phyloP scores from a whole-genome alignment of 1,140 invertebrate genomes.

The Heliconius eleuchia region DNA sequence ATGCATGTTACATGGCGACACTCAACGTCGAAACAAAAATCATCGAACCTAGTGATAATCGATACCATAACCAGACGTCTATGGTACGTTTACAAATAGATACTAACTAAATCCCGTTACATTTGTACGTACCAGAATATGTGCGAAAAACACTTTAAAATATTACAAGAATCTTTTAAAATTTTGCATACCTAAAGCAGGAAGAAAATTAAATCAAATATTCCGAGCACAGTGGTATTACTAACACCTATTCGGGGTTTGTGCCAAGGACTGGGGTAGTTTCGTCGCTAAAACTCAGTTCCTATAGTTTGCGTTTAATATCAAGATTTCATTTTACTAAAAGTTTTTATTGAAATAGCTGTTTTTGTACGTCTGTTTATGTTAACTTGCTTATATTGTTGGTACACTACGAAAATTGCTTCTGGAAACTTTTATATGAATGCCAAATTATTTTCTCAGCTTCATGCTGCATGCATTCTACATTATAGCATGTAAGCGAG shows the following conservation, averaged over 20 bases:
- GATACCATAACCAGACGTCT: too few relatives aligned
- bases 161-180: not conserved
- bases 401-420: not conserved
- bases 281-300: conserved; percentile 1
- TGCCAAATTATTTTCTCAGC: too few relatives aligned
- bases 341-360: not conserved
- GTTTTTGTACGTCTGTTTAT: conserved; percentile 1
- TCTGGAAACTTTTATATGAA: too few relatives aligned
- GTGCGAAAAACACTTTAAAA: not conserved
- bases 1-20: too few relatives aligned
- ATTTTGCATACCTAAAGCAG: not conserved
- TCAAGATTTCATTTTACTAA: conserved; percentile 14
- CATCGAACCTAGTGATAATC: too few relatives aligned
- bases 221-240: not conserved
- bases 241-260: conserved; percentile 8
- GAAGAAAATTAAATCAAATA: conserved; percentile 14
- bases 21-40: too few relatives aligned
- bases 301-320: not conserved
- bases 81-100: too few relatives aligned
- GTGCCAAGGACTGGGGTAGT: not conserved
- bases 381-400: not conserved
- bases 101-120: too few relatives aligned
- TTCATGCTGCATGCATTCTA: too few relatives aligned
- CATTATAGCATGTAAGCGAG: too few relatives aligned
- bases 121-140: not conserved